Evolutionary conservation across 2,797 vertebrate genomes (phyloP), one percentile per base, ranked within the genome.

Genomic region (Manis pentadactyla): DNA sequence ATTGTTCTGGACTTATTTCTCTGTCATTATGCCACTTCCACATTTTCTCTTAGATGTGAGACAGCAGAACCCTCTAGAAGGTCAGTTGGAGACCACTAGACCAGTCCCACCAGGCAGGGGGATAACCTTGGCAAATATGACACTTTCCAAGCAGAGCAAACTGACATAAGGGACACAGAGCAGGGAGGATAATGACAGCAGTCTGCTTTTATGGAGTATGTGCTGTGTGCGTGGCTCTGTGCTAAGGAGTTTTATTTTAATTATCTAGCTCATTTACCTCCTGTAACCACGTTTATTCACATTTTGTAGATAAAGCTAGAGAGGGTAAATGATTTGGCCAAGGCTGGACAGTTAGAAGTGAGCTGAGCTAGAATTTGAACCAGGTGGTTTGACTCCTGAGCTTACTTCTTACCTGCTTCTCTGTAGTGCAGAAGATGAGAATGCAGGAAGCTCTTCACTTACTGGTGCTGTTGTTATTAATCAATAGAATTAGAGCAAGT

Each of bases 371-470:
- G 63, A 34, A 63, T 66, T 25, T 13, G 42, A 79, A 55, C 77
- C 5, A 25, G n/a, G 75, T 6, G 18, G 37, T 71, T 39, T 66
- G 91, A 23, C 19, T n/a, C 7, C 17, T 5, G 79, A 21, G 7
- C 53, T 37, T 11, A 7, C 37, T 17, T 63, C 42, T 18, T 53
- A n/a, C 31, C 21, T 14, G 0, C 34, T 42, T 77, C 18, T 14
- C 53, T 63, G 8, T 12, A 4, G 21, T 3, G 7, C 11, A 1
- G 29, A 31, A 23, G 25, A 0, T 18, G 18, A 29, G 79, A 14
- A 12, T 69, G 42, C 14, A 21, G 0, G 8, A 12, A 34, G 63
- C 8, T 15, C 0, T 25, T 0, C 5, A 14, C 4, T 0, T 21
- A 7, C 25, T 5, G 25, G 68, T 14, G 5, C 19, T 46, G 9